Base-by-base conservation (phyloP, 2,888 invertebrate genomes). In the Tinea trinotella region DNA sequence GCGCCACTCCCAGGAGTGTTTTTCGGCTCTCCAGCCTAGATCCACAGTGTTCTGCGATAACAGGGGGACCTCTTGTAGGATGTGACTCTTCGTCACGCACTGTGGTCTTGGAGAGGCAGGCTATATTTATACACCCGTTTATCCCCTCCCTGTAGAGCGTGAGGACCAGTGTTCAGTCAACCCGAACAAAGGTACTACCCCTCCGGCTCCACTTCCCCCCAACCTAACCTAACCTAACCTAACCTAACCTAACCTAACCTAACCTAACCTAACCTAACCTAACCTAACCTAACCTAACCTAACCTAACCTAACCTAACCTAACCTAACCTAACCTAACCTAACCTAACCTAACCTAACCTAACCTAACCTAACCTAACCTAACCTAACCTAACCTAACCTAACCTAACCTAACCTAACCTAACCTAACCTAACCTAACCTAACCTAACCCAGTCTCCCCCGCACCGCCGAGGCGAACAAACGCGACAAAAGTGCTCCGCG, bases 371-470 rank as follows among this genome's bases (percentile, higher is more conserved):
- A 52, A 52, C 52, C 52, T 52, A 52, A 52, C 52, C 52, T 52
- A 52, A 52, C 52, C 52, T 52, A 52, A 52, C 52, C 52, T 52
- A 52, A 52, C 52, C 52, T 52, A 52, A 52, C 52, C 52, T 52
- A 52, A 52, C 52, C 52, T 52, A 52, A 52, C 52, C 22, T 22
- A 22, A 22, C 22, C 46, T 46, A 55, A 55, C 55, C 52, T 55
- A 55, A 52, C 52, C 55, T 53, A 55, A 55, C 52, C 52, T 55
- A 55, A 55, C 53, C 52, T 22, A 22, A 22, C 22, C 22, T 22
- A 22, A 22, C 22, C 22, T 22, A 59, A 59, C 59, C 60, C 54
- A n/a, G n/a, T n/a, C n/a, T n/a, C n/a, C n/a, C n/a, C n/a, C n/a
- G n/a, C n/a, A n/a, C n/a, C n/a, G n/a, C n/a, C n/a, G n/a, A n/a